phyloP scores from a whole-genome alignment of 2,888 invertebrate species.

The Morpho achilles region DNA sequence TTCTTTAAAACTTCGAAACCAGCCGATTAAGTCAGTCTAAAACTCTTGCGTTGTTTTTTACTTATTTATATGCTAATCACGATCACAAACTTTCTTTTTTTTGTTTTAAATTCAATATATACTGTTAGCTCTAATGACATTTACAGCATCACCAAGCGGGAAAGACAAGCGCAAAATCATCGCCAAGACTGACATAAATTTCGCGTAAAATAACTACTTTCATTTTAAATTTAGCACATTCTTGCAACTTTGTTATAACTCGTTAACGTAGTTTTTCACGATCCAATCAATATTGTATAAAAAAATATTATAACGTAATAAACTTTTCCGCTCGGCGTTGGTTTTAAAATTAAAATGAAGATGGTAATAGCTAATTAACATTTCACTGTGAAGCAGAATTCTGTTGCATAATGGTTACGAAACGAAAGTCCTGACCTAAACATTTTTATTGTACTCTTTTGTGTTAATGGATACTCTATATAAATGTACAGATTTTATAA shows the following conservation, averaged over 20 bases:
- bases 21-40: too few species aligned
- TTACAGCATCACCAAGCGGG: too few species aligned
- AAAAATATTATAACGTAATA: slow-evolving; percentile 2
- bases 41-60: too few species aligned
- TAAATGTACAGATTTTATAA: not conserved
- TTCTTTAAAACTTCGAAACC: too few species aligned
- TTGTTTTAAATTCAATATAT: too few species aligned
- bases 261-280: not conserved
- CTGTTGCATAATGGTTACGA: slow-evolving; percentile 5
- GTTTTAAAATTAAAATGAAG: slow-evolving; percentile 12
- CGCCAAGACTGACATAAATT: too few species aligned
- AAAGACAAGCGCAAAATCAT: too few species aligned
- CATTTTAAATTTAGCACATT: too few species aligned
- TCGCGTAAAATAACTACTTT: too few species aligned
- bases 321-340: slow-evolving; percentile 2
- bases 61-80: too few species aligned
- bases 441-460: slow-evolving; percentile 5
- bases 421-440: not conserved
- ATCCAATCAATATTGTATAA: slow-evolving; percentile 2
- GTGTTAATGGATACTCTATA: not conserved
- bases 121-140: too few species aligned
- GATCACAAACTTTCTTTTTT: too few species aligned
- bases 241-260: not conserved
- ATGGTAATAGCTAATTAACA: slow-evolving; percentile 10
- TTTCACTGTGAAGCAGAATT: slow-evolving; percentile 5